A percentile compares a stretch with the other conserved stretches of the same genome.
These are phyloP conservation scores for Macrotus californicus DNA, from an alignment of 2,113 vertebrate species.

Conservation along the genomic window DNA sequence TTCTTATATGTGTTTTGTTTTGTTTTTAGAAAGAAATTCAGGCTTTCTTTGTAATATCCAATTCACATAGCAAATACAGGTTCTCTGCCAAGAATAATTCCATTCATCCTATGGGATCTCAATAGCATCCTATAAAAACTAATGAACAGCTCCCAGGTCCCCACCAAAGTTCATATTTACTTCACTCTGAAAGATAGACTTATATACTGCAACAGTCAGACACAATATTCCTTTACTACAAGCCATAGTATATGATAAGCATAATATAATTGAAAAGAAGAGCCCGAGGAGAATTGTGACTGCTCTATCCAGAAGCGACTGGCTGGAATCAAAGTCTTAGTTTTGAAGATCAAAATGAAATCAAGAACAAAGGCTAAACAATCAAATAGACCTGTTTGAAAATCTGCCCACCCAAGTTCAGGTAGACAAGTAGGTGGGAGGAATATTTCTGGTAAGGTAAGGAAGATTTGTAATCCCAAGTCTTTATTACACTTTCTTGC, in stretches of 20 bases:
- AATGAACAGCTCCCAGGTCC: not conserved
- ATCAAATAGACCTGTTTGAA: not conserved
- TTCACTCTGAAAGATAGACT: not conserved
- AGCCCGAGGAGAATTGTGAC: not conserved
- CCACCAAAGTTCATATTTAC: conserved; percentile 44
- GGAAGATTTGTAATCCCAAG: not conserved
- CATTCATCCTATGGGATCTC: not conserved
- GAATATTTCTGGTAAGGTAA: not conserved
- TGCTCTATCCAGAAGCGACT: not conserved
- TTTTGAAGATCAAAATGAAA: conserved; percentile 21
- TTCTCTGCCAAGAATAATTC: conserved; percentile 16
- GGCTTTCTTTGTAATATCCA: conserved; percentile 15
- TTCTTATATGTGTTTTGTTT: not conserved
- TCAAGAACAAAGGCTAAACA: not conserved
- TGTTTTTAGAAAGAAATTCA: conserved; percentile 39
- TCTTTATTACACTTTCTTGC: not conserved
- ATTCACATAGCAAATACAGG: not conserved
- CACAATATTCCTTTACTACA: not conserved
- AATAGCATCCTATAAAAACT: conserved; percentile 35
- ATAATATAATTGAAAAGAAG: not conserved
- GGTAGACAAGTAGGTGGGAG: not conserved
- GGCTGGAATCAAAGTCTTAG: not conserved
- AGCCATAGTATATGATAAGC: not conserved
- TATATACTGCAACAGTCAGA: not conserved
- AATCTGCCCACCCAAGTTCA: not conserved